Evolutionary conservation across 2,888 invertebrate species (phyloP).

Genomic region (Plemyria rubiginata): DNA sequence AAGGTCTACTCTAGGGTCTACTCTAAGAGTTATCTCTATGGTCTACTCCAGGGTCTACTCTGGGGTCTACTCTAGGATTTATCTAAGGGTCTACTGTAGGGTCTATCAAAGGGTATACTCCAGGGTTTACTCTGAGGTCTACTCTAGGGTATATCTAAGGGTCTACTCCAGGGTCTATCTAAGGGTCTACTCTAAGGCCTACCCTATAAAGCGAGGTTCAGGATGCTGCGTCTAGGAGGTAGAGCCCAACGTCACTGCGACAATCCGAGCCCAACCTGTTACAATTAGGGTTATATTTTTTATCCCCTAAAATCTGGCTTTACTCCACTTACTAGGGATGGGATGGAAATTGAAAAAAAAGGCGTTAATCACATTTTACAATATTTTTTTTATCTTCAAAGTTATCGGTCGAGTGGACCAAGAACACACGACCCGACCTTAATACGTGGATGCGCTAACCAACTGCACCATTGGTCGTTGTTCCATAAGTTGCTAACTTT

Average conservation of each 20-base stretch:
- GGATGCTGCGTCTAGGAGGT: background rate
- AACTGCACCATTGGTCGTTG: background rate
- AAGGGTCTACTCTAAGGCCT: background rate
- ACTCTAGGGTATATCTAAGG: too few relatives aligned
- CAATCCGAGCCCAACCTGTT: slow-evolving; percentile 5
- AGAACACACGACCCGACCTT: background rate
- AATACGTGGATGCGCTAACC: background rate
- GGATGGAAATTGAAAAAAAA: background rate
- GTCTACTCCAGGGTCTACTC: too few relatives aligned
- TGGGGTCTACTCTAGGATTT: too few relatives aligned
- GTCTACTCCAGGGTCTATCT: too few relatives aligned
- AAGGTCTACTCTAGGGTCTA: too few relatives aligned
- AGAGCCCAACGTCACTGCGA: slow-evolving; percentile 1
- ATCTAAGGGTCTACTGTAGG: too few relatives aligned
- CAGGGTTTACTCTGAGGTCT: too few relatives aligned
- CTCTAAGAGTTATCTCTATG: too few relatives aligned
- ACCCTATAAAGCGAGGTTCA: background rate
- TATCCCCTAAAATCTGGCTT: background rate
- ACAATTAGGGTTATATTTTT: background rate
- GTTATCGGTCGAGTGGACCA: background rate
- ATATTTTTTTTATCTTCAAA: background rate
- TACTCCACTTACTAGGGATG: background rate
- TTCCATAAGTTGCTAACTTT: background rate
- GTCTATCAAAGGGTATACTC: too few relatives aligned
- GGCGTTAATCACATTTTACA: background rate